phyloP scores from a whole-genome alignment of 2,888 invertebrate genomes.

The Drosophila fungiperda region DNA sequence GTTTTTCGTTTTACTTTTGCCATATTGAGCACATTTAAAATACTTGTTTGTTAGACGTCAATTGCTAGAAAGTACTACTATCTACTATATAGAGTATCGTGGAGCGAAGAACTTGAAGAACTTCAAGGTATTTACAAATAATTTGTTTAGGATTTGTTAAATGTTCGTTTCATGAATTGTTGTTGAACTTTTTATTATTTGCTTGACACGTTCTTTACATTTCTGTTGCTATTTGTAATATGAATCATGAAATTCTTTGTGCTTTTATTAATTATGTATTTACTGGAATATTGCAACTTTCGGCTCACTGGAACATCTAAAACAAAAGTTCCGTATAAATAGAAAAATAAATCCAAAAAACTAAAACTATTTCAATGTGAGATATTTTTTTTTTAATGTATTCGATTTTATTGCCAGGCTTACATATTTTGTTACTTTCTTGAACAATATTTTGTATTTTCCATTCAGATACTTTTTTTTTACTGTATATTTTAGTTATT shows the following conservation, averaged over 20 bases:
- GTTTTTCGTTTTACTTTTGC: constrained; percentile 23
- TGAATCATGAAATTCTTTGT: constrained; percentile 49
- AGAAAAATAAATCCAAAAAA: constrained; percentile 17
- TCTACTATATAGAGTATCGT: constrained; percentile 66
- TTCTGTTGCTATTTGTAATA: constrained; percentile 22
- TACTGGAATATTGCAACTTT: constrained; percentile 60
- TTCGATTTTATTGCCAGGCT: constrained; percentile 38
- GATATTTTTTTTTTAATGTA: constrained; percentile 1
- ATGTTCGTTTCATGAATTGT: constrained; percentile 6
- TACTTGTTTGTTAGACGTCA: constrained; percentile 66
- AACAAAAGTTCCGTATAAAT: constrained; percentile 21
- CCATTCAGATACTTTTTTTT: constrained; percentile 27
- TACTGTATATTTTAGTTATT: constrained; percentile 43
- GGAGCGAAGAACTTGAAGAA: constrained; percentile 68
- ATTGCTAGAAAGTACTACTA: constrained; percentile 63
- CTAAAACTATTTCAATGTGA: constrained; percentile 32
- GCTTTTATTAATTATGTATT: constrained; percentile 34
- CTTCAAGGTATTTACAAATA: constrained; percentile 71
- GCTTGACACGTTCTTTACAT: constrained; percentile 52
- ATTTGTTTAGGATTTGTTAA: constrained; percentile 31
- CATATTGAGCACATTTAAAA: constrained; percentile 74
- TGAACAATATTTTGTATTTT: constrained; percentile 27
- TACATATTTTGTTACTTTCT: constrained; percentile 19
- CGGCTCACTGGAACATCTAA: constrained; percentile 46
- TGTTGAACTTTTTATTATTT: constrained; percentile 13